A percentile compares a stretch with the other conserved stretches of the same genome.
Evolutionary conservation across 2,797 vertebrate species (phyloP).

Genomic region (Parotocinclus haroldoi): DNA sequence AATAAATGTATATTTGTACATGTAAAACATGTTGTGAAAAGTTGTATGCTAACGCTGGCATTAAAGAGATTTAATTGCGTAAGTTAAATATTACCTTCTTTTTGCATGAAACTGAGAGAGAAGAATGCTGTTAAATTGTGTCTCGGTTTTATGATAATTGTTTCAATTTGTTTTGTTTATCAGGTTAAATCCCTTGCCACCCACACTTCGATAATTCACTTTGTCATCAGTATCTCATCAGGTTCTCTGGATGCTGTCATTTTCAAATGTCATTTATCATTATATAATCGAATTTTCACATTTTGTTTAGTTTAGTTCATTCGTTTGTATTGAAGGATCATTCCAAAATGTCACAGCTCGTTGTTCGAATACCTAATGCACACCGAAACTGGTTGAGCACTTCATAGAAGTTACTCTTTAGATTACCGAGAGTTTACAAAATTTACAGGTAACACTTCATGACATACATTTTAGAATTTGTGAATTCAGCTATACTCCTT

Average conservation of each 20-base stretch:
- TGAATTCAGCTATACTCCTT: no score
- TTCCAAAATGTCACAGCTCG: constrained; percentile 34
- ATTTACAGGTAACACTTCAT: no score
- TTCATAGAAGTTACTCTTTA: not conserved
- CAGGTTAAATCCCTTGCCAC: constrained; percentile 44
- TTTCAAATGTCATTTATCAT: constrained; percentile 45
- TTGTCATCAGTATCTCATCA: constrained; percentile 49
- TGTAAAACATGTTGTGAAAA: no score
- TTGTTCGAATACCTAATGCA: constrained; percentile 35
- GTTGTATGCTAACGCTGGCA: no score
- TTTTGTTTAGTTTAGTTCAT: constrained; percentile 44
- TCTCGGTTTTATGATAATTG: constrained; percentile 46
- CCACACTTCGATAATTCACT: constrained; percentile 55
- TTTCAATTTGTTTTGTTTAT: constrained; percentile 57
- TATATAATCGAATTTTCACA: constrained; percentile 44
- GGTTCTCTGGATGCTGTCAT: constrained; percentile 43
- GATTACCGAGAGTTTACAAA: no score
- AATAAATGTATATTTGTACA: no score
- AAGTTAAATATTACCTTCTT: not conserved
- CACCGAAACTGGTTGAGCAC: not conserved
- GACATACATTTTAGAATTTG: no score
- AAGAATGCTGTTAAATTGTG: constrained; percentile 12
- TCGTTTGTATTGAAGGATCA: constrained; percentile 44
- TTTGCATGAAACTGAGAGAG: not conserved
- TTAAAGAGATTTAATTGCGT: no score